Evolutionary conservation across 2,888 invertebrate species (phyloP), one percentile per base, ranked within the genome.

Genomic region (Drosophila paranaensis): DNA sequence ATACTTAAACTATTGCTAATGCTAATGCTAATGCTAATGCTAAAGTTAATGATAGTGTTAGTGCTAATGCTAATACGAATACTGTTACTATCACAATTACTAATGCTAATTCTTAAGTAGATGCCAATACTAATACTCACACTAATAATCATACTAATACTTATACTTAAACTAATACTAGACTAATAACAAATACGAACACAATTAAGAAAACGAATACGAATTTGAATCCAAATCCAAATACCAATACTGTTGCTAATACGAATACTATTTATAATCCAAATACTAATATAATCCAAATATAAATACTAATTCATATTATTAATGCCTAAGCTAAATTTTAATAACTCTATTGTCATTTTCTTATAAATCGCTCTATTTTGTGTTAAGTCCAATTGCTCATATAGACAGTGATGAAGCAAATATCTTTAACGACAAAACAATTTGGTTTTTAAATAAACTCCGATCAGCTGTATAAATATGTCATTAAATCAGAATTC

Each of bases 401-500:
- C 14, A 54, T 54, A 27, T 27, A 16, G 25, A 6, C 27, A 54
- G 10, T 40, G 54, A 27, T 30, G 13, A 8, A 27, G 16, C 54
- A 27, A 4, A 27, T 40, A 27, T 6, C 27, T n/a, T n/a, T n/a
- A 51, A 54, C 50, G 45, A 10, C 58, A 60, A 62, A 30, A n/a
- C 13, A 39, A 64, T 71, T 60, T 46, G 3, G n/a, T 57, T 58
- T 56, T 50, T 51, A 54, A 42, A 46, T 55, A 58, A 60, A 57
- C 11, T 45, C 25, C 43, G 16, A 48, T 20, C 30, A 10, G 11
- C 25, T 4, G 50, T 39, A 42, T 37, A 51, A 57, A 43, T 45
- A 66, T 71, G 46, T 66, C 48, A 79, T 79, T 79, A 77, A 56
- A 33, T 70, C 39, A 13, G 37, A 61, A 58, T 25, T 16, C 27